phyloP scores from a whole-genome alignment of 2,888 invertebrate species.

The Ormia ochracea region DNA sequence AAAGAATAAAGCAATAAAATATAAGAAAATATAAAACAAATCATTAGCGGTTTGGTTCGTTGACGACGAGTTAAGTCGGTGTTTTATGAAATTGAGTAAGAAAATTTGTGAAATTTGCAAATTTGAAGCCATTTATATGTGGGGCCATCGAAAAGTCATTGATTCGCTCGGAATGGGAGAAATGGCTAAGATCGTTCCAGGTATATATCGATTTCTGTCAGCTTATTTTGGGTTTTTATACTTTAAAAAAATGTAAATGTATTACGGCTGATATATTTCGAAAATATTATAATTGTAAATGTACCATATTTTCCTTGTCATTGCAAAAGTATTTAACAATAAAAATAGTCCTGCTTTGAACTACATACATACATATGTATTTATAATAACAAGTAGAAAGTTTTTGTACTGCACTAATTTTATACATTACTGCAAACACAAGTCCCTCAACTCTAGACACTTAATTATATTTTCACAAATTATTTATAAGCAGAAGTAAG shows the following conservation, averaged over 20 bases:
- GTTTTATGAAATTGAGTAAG: slow-evolving; percentile 18
- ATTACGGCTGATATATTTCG: too few relatives aligned
- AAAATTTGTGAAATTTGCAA: slow-evolving; percentile 28
- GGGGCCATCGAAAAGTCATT: slow-evolving; percentile 36
- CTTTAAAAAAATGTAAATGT: too few relatives aligned
- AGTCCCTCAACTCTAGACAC: too few relatives aligned
- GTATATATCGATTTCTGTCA: slow-evolving; percentile 40
- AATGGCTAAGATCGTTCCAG: slow-evolving; percentile 43
- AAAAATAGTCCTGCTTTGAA: neutral
- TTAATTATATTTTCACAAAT: too few relatives aligned
- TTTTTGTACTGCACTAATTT: neutral
- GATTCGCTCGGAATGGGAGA: slow-evolving; percentile 43
- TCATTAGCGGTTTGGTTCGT: slow-evolving; percentile 18
- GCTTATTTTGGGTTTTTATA: too few relatives aligned
- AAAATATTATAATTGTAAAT: too few relatives aligned
- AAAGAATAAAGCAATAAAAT: too few relatives aligned
- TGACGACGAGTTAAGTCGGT: slow-evolving; percentile 43
- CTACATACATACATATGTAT: too few relatives aligned
- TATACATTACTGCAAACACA: neutral
- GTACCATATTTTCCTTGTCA: neutral
- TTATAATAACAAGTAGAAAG: neutral
- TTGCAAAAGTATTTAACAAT: neutral
- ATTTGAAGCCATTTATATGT: slow-evolving; percentile 42
- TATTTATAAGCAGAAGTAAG: too few relatives aligned
- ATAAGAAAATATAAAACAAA: too few relatives aligned